Evolutionary conservation across 2,888 invertebrate genomes (phyloP).

Genomic region (Conus canariensis): DNA sequence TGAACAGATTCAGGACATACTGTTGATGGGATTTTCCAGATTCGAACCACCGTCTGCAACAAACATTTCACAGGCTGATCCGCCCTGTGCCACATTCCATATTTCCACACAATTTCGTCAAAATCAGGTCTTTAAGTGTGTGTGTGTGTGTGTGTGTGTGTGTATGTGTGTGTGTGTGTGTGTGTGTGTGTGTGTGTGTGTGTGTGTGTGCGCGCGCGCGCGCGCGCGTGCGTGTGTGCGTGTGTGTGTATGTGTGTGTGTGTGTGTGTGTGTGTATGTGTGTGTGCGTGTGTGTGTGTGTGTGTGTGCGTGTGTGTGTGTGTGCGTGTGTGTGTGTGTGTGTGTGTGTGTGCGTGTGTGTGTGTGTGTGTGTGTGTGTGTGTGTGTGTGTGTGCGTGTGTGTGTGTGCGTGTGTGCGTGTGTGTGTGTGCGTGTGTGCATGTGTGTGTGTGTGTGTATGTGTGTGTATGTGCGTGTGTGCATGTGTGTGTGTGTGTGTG

Average conservation of each 20-base stretch:
- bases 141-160: too few relatives aligned
- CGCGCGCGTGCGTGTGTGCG: background rate
- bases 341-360: background rate
- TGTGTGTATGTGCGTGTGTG: background rate
- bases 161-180: background rate
- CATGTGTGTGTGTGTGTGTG: background rate
- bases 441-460: background rate
- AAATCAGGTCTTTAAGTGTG: too few relatives aligned
- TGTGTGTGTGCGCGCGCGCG: background rate
- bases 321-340: too few relatives aligned
- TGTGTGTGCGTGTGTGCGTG: background rate
- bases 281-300: background rate
- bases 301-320: too few relatives aligned
- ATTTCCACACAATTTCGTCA: too few relatives aligned
- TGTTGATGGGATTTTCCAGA: too few relatives aligned
- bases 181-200: background rate
- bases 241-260: constrained; percentile 13
- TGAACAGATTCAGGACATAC: too few relatives aligned
- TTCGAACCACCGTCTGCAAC: too few relatives aligned
- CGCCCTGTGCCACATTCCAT: too few relatives aligned
- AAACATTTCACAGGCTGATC: too few relatives aligned
- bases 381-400: too few relatives aligned
- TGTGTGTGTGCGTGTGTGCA: background rate
- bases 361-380: too few relatives aligned
- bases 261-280: constrained; percentile 15